Evolutionary conservation across 2,888 invertebrate genomes (phyloP).

Genomic region (Mythimna albipuncta): DNA sequence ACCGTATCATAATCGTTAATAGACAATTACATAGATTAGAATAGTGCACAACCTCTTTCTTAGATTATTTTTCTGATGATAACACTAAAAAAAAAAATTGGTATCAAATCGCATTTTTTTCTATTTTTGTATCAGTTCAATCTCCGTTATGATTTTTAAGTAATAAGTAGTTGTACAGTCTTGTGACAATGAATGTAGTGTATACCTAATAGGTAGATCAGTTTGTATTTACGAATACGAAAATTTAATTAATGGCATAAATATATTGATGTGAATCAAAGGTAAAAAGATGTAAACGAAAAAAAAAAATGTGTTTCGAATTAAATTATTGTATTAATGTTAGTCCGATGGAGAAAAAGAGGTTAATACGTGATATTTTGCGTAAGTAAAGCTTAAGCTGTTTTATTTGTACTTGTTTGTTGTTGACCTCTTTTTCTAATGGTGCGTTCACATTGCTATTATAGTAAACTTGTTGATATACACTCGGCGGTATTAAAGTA

Average conservation of each 20-base stretch:
- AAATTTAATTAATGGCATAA: conserved; percentile 33
- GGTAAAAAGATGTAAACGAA: conserved; percentile 33
- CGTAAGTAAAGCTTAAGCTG: conserved; percentile 4
- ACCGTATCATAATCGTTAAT: conserved; percentile 45
- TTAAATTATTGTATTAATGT: conserved; percentile 43
- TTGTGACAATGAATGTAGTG: conserved; percentile 37
- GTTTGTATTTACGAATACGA: conserved; percentile 46
- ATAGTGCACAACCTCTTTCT: conserved; percentile 48
- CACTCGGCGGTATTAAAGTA: neutral
- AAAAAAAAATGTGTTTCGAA: conserved; percentile 36
- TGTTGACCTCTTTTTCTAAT: conserved; percentile 25
- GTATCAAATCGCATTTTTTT: conserved; percentile 53
- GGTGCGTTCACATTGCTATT: conserved; percentile 28
- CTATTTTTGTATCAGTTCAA: conserved; percentile 55
- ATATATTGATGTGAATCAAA: conserved; percentile 30
- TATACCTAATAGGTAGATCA: conserved; percentile 52
- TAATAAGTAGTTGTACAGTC: conserved; percentile 41
- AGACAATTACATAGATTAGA: conserved; percentile 36
- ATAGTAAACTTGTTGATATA: conserved; percentile 4
- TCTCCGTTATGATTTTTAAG: conserved; percentile 34
- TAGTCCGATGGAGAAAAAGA: conserved; percentile 27
- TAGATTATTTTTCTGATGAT: conserved; percentile 22
- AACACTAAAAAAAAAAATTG: conserved; percentile 33
- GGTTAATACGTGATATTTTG: conserved; percentile 7
- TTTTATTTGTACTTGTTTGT: conserved; percentile 13